Evolutionary conservation across 2,113 vertebrate genomes (phyloP), one percentile per base, ranked within the genome.

Genomic region (Melierax canorus): DNA sequence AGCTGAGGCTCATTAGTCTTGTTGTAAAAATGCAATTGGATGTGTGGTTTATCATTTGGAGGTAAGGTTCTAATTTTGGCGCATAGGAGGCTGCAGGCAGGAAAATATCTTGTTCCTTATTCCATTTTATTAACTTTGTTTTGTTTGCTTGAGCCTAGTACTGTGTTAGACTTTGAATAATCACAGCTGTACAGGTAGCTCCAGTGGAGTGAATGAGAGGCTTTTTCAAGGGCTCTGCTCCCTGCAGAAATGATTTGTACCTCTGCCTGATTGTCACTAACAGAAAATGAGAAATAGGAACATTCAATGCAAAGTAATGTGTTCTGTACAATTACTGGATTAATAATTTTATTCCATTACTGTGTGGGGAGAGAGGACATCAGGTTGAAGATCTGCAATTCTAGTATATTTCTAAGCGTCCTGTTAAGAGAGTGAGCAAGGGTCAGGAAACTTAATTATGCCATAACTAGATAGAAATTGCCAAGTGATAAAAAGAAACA

Each of bases 361-460:
- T 98, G 98, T 98, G 98, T 98, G 96, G 97, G 97, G 97, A 98
- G 97, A 98, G 98, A 98, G 98, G 98, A 98, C 99, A 99, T 99
- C 99, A 98, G 98, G 98, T 98, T 98, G 98, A 98, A 98, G 98
- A 99, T 99, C 99, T 99, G 99, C 98, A 98, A 98, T 98, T 98
- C 98, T 98, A 98, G 98, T 98, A 97, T 98, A 99, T 99, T 99
- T 99, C 99, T 99, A 98, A 99, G 99, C 99, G 98, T 98, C 99
- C 99, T 99, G 99, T 99, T 99, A 99, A 99, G 98, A 99, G 99
- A 98, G 98, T 98, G 98, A 99, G 99, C 99, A 98, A 98, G 98
- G 99, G 99, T 99, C 99, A 99, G 99, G 99, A 99, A 99, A 99
- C 99, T 99, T 99, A 99, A 99, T 99, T 99, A 99, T 99, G 99